Percentiles rank a stretch among this genome's conserved stretches.
Evolutionary conservation across 2,888 invertebrate genomes (phyloP).

Genomic region (Eustalomyia histrio): DNA sequence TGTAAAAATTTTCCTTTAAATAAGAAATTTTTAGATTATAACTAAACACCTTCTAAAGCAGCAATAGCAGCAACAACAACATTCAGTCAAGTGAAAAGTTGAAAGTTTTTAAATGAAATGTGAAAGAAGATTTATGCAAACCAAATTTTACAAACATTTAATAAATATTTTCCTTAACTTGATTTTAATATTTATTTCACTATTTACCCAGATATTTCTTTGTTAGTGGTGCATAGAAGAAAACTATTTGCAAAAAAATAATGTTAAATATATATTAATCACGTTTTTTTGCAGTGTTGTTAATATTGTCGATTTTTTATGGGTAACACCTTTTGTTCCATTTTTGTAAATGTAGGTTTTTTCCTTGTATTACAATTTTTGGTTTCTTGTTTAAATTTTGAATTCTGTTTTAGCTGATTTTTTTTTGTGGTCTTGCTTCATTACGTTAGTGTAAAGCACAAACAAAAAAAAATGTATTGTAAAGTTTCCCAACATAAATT

Average conservation of each 20-base stretch:
- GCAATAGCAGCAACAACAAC: neutral
- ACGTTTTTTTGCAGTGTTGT: conserved; percentile 4
- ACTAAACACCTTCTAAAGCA: conserved; percentile 23
- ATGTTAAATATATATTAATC: neutral
- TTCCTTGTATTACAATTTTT: conserved; percentile 32
- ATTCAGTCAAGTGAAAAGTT: conserved; percentile 49
- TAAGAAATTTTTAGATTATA: conserved; percentile 3
- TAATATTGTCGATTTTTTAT: neutral
- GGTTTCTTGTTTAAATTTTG: neutral
- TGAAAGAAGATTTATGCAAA: neutral
- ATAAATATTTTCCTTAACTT: neutral
- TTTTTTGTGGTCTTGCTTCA: conserved; percentile 41
- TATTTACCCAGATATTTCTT: neutral
- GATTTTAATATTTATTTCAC: conserved; percentile 5
- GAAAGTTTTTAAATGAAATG: conserved; percentile 16
- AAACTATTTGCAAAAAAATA: neutral
- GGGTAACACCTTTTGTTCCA: conserved; percentile 48
- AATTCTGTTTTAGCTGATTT: neutral
- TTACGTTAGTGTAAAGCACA: conserved; percentile 27
- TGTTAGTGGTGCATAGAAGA: too few species aligned
- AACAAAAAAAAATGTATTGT: conserved; percentile 23
- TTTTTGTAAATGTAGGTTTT: conserved; percentile 32
- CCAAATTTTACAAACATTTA: neutral
- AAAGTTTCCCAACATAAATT: conserved; percentile 38
- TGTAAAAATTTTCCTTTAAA: conserved; percentile 32